phyloP scores from a whole-genome alignment of 2,113 vertebrate genomes.

The Saccopteryx bilineata region DNA sequence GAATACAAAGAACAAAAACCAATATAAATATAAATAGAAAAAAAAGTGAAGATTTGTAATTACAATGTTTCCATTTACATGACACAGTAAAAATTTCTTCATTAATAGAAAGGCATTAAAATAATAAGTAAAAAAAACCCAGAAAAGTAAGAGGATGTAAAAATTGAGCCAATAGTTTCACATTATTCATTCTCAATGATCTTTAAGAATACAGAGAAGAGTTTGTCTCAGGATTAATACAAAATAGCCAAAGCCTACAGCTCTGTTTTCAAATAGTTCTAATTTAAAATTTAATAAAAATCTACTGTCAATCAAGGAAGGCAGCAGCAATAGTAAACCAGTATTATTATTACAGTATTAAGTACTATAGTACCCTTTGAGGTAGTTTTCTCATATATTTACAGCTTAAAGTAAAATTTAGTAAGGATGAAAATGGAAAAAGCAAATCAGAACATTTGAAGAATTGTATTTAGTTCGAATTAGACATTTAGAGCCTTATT shows the following conservation, averaged over 20 bases:
- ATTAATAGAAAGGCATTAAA: not conserved
- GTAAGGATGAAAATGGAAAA: not conserved
- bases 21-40: not conserved
- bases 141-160: not conserved
- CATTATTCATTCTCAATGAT: constrained; percentile 25
- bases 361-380: not conserved
- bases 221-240: not conserved
- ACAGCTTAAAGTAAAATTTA: not conserved
- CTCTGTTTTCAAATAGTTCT: constrained; percentile 62
- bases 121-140: too few relatives aligned
- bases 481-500: constrained; percentile 17
- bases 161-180: not conserved
- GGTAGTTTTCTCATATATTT: not conserved
- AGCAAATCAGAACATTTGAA: not conserved
- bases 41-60: not conserved
- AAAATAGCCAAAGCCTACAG: not conserved
- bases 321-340: constrained; percentile 14
- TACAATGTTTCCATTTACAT: constrained; percentile 3
- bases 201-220: constrained; percentile 42
- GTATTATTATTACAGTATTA: constrained; percentile 24
- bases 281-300: constrained; percentile 48
- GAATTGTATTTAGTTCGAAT: constrained; percentile 7
- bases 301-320: not conserved
- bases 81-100: constrained; percentile 23
- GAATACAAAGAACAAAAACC: not conserved